phyloP scores from a whole-genome alignment of 2,888 invertebrate genomes.

The Timema podura region DNA sequence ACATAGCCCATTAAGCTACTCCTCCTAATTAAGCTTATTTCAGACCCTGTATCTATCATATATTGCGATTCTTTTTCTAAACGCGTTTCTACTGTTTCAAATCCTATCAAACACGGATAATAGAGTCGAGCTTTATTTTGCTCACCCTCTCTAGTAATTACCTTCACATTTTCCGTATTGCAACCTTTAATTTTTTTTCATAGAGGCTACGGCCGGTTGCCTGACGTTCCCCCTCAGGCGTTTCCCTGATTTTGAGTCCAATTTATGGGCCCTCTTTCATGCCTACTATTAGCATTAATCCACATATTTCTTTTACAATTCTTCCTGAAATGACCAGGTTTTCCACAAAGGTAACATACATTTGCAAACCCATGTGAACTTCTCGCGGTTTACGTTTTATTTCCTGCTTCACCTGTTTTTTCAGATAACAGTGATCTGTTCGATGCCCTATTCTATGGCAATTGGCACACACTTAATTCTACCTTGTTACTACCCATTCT shows the following conservation, averaged over 20 bases:
- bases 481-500: neutral
- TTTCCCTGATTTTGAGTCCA: too few relatives aligned
- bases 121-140: too few relatives aligned
- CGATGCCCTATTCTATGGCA: neutral
- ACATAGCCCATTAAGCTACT: neutral
- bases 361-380: too few relatives aligned
- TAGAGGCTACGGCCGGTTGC: neutral
- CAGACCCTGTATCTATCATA: neutral
- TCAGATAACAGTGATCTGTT: neutral
- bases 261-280: too few relatives aligned
- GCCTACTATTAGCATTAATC: too few relatives aligned
- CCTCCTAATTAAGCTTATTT: neutral
- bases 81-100: too few relatives aligned
- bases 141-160: neutral
- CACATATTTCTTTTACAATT: too few relatives aligned
- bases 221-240: neutral
- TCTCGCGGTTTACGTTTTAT: neutral
- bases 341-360: too few relatives aligned
- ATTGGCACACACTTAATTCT: neutral
- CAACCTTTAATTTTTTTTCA: neutral
- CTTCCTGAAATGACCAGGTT: too few relatives aligned
- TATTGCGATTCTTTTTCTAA: neutral
- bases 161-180: neutral
- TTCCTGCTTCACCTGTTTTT: neutral
- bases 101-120: too few relatives aligned